phyloP scores from a whole-genome alignment of 2,888 invertebrate genomes.

The Tenthredo amoena region DNA sequence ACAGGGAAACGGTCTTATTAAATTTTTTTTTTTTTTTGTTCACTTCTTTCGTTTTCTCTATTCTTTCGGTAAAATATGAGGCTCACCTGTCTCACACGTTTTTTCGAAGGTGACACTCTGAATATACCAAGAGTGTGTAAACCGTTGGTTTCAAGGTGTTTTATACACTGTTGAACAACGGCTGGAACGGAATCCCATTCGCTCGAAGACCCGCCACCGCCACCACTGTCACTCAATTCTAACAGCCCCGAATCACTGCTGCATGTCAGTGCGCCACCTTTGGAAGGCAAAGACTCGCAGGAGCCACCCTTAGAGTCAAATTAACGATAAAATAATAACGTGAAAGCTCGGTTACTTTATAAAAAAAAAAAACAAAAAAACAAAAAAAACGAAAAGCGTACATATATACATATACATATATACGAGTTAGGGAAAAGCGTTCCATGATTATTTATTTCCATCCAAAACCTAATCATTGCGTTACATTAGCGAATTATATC shows the following conservation, averaged over 20 bases:
- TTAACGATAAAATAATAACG: background rate
- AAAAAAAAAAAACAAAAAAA: no score
- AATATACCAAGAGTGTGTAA: constrained; percentile 94
- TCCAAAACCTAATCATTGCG: no score
- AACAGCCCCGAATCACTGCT: constrained; percentile 73
- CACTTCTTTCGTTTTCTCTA: no score
- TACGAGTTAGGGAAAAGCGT: background rate
- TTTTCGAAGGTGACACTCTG: constrained; percentile 95
- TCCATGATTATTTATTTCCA: no score
- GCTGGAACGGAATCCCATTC: constrained; percentile 84
- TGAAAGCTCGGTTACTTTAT: no score
- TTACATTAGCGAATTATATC: no score
- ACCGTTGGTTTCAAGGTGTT: constrained; percentile 90
- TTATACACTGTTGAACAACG: constrained; percentile 89
- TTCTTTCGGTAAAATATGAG: background rate
- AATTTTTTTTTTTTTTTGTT: no score
- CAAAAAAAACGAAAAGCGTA: no score
- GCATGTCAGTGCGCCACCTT: constrained; percentile 71
- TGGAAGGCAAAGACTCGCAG: constrained; percentile 85
- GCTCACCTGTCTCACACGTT: constrained; percentile 92
- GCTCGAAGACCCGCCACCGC: constrained; percentile 77
- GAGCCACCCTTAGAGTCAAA: constrained; percentile 84
- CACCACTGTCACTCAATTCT: constrained; percentile 80
- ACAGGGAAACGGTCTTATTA: no score
- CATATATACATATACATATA: no score